Evolutionary conservation across 2,113 vertebrate genomes (phyloP), one percentile per base, ranked within the genome.

Genomic region (Stigmatopora nigra): DNA sequence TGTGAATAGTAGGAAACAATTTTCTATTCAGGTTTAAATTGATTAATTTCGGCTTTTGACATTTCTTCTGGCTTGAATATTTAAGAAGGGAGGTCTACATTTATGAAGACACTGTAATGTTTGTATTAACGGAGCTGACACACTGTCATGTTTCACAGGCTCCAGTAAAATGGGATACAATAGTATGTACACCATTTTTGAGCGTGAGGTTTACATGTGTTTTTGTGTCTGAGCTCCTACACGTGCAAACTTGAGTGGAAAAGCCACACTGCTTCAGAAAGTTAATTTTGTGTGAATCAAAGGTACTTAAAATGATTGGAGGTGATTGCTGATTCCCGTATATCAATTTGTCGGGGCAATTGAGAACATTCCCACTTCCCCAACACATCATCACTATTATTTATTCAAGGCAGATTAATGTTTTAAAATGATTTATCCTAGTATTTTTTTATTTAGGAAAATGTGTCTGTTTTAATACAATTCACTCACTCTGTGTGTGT

Each of bases 1-100:
- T 92, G 88, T 91, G 93, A 92, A 78, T 76, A 82, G 90, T 94
- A 91, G 93, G 93, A 94, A 95, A 94, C 95, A 93, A 95, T 96
- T 97, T 94, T 94, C 91, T 91, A 92, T 93, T 94, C 93, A 93
- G 84, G 92, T 93, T 92, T 89, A 91, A 93, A 91, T 91, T 89
- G 90, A 94, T 95, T 94, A 92, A 92, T 95, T 89, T 93, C 86
- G 91, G 91, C 88, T 90, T 90, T 87, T 95, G 94, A 94, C 92
- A 92, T 90, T 73, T 90, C 72, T 85, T 90, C 90, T 89, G 77
- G 82, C 92, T 94, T 94, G 93, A 92, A 93, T 93, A 91, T 89
- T 90, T 67, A 71, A 81, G 77, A 62, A 76, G 87, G 87, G 89
- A 89, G 85, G 78, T 87, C 84, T 89, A 83, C 83, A 82, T 88